These are phyloP conservation scores for Pipistrellus pipistrellus DNA, from an alignment of 2,797 vertebrate species.

Conservation along the genomic window DNA sequence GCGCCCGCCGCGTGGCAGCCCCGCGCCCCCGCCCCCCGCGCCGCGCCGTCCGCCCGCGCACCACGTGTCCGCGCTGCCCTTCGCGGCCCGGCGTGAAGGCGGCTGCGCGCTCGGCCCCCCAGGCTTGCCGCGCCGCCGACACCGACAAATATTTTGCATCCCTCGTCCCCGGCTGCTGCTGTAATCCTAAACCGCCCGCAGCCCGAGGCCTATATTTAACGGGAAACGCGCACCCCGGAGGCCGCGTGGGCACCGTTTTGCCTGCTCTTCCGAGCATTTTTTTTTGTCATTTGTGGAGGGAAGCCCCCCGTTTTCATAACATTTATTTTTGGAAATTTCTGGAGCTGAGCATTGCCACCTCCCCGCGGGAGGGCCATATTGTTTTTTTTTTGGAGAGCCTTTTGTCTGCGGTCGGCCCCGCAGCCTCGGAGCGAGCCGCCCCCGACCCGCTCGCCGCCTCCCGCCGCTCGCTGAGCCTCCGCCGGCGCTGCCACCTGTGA, in stretches of 20 bases:
- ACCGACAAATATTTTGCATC: constrained; percentile 68
- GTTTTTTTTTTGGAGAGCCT: constrained; percentile 69
- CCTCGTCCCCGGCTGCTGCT: constrained; percentile 67
- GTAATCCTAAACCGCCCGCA: constrained; percentile 80
- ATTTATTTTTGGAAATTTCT: not conserved
- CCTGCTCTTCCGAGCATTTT: constrained; percentile 18
- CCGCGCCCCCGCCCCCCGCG: constrained; percentile 40
- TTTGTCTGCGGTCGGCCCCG: constrained; percentile 73
- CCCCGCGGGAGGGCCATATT: constrained; percentile 77
- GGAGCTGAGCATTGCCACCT: constrained; percentile 59
- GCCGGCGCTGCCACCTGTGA: constrained; percentile 75
- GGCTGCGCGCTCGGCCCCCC: constrained; percentile 41
- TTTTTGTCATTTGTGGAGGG: not conserved
- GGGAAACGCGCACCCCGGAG: constrained; percentile 70
- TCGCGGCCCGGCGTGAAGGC: constrained; percentile 64
- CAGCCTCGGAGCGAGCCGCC: constrained; percentile 30
- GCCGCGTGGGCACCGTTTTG: constrained; percentile 68
- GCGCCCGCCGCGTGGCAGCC: constrained; percentile 63
- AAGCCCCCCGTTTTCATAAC: not conserved
- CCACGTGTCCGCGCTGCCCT: constrained; percentile 83
- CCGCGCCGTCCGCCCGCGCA: constrained; percentile 61
- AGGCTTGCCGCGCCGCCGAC: constrained; percentile 64
- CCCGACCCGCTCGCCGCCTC: not conserved
- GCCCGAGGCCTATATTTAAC: constrained; percentile 82
- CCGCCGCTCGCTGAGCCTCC: not conserved